These are phyloP conservation scores for Indicator indicator DNA, from an alignment of 2,113 vertebrate genomes.

Conservation along the genomic window DNA sequence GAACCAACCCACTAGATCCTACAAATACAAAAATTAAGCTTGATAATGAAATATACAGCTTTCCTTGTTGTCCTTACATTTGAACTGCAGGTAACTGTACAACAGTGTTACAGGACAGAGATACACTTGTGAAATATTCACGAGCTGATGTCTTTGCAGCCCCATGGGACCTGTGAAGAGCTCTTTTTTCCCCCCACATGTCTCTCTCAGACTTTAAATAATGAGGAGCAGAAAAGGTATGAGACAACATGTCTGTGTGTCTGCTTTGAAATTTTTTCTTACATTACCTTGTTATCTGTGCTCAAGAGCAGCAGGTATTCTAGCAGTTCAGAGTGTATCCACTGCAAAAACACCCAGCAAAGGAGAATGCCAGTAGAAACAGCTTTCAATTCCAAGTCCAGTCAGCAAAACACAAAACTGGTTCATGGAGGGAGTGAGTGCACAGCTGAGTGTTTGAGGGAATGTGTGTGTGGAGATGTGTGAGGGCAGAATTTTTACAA, in stretches of 20 bases:
- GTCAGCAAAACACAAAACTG: background rate
- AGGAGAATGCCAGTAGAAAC: background rate
- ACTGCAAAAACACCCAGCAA: conserved; percentile 18
- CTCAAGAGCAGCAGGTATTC: conserved; percentile 57
- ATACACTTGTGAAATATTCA: conserved; percentile 71
- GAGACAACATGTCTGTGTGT: conserved; percentile 61
- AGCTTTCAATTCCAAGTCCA: background rate
- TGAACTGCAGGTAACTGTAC: conserved; percentile 61
- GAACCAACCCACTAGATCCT: background rate
- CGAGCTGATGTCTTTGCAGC: conserved; percentile 60
- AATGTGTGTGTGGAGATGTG: background rate
- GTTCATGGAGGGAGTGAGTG: background rate
- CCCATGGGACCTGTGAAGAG: conserved; percentile 71
- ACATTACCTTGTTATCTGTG: conserved; percentile 66
- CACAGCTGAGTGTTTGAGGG: background rate
- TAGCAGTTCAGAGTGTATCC: conserved; percentile 29
- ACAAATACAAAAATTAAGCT: background rate
- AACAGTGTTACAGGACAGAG: conserved; percentile 60
- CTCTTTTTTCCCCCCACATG: conserved; percentile 44
- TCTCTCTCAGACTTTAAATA: conserved; percentile 72
- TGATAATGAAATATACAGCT: conserved; percentile 16
- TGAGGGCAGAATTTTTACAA: background rate
- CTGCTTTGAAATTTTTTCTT: conserved; percentile 68
- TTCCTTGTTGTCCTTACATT: conserved; percentile 55
- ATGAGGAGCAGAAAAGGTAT: conserved; percentile 63